Conservation (phyloP, 2,888 invertebrate genomes). For the Chrysolina americana region DNA sequence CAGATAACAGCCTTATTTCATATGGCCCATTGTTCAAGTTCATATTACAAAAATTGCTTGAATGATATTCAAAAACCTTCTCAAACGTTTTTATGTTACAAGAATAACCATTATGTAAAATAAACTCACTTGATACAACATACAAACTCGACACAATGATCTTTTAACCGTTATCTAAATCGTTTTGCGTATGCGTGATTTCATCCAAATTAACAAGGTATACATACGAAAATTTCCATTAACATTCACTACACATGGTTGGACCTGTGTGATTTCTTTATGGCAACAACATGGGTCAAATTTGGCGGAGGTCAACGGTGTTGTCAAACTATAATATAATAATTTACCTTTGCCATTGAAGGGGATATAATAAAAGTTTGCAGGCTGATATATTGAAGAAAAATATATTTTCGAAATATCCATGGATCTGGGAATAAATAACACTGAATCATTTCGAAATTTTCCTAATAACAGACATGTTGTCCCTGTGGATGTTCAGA, state of each 20-base stretch:
- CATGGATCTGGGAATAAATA: too few species aligned
- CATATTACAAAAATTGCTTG: too few species aligned
- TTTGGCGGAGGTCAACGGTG: background rate
- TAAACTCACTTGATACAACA: background rate
- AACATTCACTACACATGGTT: background rate
- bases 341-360: background rate
- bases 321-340: background rate
- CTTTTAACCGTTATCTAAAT: slow-evolving; percentile 7
- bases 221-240: background rate
- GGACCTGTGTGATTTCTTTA: background rate
- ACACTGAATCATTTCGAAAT: too few species aligned
- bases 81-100: too few species aligned
- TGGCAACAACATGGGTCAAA: background rate
- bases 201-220: background rate
- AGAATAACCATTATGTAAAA: too few species aligned
- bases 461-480: too few species aligned
- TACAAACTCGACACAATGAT: background rate
- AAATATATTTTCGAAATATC: too few species aligned
- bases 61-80: too few species aligned
- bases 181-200: slow-evolving; percentile 6
- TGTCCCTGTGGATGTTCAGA: too few species aligned
- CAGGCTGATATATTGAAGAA: too few species aligned
- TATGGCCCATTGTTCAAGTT: too few species aligned
- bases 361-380: background rate
- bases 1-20: too few species aligned